Conservation (phyloP, 2,797 vertebrate species). For the Pterois miles region DNA sequence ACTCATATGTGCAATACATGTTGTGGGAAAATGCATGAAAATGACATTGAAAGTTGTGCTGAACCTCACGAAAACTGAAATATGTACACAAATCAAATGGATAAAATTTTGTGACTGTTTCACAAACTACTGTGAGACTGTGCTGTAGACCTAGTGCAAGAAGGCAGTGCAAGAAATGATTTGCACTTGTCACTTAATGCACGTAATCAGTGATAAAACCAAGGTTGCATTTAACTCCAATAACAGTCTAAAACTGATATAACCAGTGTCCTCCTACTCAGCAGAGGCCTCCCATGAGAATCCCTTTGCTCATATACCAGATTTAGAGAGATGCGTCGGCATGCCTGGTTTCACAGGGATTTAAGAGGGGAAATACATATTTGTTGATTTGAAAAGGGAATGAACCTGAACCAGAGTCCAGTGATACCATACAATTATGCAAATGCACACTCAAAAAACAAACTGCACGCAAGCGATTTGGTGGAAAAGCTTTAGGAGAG, state of each 20-base stretch:
- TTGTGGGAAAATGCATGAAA: no score
- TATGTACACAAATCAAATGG: no score
- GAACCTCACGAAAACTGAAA: no score
- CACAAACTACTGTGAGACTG: no score
- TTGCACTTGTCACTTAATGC: neutral
- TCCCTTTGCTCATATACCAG: slow-evolving; percentile 31
- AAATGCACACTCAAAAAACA: slow-evolving; percentile 72
- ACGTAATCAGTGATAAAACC: neutral
- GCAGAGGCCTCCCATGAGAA: slow-evolving; percentile 31
- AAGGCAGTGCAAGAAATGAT: no score
- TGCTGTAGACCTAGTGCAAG: neutral
- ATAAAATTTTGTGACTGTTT: no score
- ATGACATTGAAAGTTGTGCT: no score
- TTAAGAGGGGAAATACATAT: slow-evolving; percentile 70
- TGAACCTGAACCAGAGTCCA: slow-evolving; percentile 71
- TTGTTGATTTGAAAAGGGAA: slow-evolving; percentile 74
- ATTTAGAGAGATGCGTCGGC: slow-evolving; percentile 43
- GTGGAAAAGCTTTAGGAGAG: slow-evolving; percentile 46
- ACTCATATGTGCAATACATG: no score
- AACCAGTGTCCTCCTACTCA: slow-evolving; percentile 20
- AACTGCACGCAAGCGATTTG: slow-evolving; percentile 59
- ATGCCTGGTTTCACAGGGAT: slow-evolving; percentile 46
- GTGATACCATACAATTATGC: slow-evolving; percentile 82
- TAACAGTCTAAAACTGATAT: slow-evolving; percentile 3
- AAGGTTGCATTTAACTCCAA: neutral